phyloP scores from a whole-genome alignment of 2,888 invertebrate species.

The Ormia ochracea region DNA sequence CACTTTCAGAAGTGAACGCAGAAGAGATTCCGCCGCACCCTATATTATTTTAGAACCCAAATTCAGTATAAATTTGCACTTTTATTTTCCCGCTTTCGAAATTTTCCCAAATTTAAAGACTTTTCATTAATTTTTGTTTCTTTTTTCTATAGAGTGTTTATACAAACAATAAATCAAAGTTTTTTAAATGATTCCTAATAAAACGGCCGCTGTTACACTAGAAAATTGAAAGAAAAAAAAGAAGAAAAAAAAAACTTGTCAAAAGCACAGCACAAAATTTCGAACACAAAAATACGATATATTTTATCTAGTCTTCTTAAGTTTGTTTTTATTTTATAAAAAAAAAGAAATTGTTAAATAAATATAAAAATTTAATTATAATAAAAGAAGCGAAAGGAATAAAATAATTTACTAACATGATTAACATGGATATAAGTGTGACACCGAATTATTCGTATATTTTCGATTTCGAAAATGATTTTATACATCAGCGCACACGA shows the following conservation, averaged over 20 bases:
- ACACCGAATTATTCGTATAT: slow-evolving; percentile 94
- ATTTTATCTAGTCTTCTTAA: slow-evolving; percentile 34
- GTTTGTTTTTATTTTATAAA: slow-evolving; percentile 31
- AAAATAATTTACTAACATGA: slow-evolving; percentile 64
- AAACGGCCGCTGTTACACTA: background rate
- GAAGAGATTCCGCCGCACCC: too few relatives aligned
- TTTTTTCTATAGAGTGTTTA: slow-evolving; percentile 18
- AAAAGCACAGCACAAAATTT: background rate
- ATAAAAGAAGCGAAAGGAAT: background rate
- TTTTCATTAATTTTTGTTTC: background rate
- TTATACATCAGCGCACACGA: slow-evolving; percentile 91
- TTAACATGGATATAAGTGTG: slow-evolving; percentile 79
- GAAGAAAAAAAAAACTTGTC: background rate
- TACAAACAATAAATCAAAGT: background rate
- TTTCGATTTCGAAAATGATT: slow-evolving; percentile 96
- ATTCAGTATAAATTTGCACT: slow-evolving; percentile 25
- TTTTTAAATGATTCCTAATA: background rate
- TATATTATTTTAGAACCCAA: too few relatives aligned
- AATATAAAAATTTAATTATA: background rate
- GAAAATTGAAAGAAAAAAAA: slow-evolving; percentile 8
- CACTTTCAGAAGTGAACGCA: too few relatives aligned
- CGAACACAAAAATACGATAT: slow-evolving; percentile 11
- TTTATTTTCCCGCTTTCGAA: background rate
- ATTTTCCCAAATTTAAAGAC: background rate
- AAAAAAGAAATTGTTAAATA: slow-evolving; percentile 11